Evolutionary conservation across 2,113 vertebrate species (phyloP).

Genomic region (Lasiurus borealis): DNA sequence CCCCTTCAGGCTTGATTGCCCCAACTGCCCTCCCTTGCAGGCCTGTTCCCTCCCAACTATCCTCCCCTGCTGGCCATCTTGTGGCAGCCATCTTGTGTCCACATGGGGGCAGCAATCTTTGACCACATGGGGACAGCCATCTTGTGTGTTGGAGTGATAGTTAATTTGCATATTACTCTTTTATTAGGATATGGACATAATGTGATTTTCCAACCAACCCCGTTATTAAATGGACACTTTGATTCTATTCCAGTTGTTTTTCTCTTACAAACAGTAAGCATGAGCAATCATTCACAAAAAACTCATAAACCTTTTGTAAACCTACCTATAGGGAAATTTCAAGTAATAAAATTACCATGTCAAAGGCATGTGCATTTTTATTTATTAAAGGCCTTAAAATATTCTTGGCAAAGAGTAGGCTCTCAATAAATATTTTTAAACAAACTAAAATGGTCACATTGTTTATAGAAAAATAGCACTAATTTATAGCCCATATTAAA

Average conservation of each 20-base stretch:
- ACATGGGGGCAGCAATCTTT: too few species aligned
- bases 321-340: not conserved
- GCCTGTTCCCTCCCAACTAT: too few species aligned
- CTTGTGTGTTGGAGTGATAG: too few species aligned
- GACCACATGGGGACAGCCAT: too few species aligned
- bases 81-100: too few species aligned
- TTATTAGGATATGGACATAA: too few species aligned
- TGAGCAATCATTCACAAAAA: not conserved
- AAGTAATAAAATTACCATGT: slow-evolving; percentile 7
- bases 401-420: not conserved
- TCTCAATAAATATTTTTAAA: not conserved
- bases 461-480: slow-evolving; percentile 65
- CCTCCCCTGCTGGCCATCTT: too few species aligned
- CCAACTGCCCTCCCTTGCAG: too few species aligned
- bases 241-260: not conserved
- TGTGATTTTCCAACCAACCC: not conserved
- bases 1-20: too few species aligned
- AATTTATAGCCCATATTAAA: slow-evolving; percentile 9
- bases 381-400: slow-evolving; percentile 39
- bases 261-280: slow-evolving; percentile 6
- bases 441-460: not conserved
- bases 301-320: not conserved
- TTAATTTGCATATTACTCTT: too few species aligned
- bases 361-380: slow-evolving; percentile 34
- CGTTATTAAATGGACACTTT: not conserved